Evolutionary conservation across 1,140 invertebrate species (phyloP), one percentile per base, ranked within the genome.

Genomic region (Leptinotarsa undecemlineata): DNA sequence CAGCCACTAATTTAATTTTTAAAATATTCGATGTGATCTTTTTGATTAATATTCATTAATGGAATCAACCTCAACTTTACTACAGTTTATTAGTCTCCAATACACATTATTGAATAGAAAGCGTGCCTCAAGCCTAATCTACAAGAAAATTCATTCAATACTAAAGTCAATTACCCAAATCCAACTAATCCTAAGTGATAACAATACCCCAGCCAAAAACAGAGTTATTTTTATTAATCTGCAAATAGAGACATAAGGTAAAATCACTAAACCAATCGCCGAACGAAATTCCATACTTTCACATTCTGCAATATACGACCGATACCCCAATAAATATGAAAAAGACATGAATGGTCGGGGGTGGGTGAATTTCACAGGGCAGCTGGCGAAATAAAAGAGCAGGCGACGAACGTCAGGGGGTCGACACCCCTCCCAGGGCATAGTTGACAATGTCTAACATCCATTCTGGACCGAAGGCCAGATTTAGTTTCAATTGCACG

Each of bases 401-500:
- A 68, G 74, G 81, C 81, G 83, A 82, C 81, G 78, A 82, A 82
- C 82, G 81, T 79, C 80, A 81, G 82, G 81, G 82, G 82, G 83
- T 81, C 77, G 76, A 77, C 76, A 80, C 76, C 81, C 80, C 81
- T 79, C 81, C 78, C 76, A 77, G 78, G 80, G 79, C 76, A 80
- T 79, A 79, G 79, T 83, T 83, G 82, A 85, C 83, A 84, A 81
- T 85, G 82, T 84, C 80, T 74, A 80, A 80, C 84, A 84, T 84
- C 84, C 83, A 84, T 79, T 77, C 78, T 76, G 76, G 76, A 74
- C 79, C 81, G 78, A 72, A 68, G 77, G 76, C 72, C 68, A 72
- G 73, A 71, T 77, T 79, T 77, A 79, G 77, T 79, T 73, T 75
- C 73, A 77, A 78, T 75, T 76, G 60, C 33, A 78, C 61, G 47